Percentiles rank a stretch among this genome's conserved stretches.
These are phyloP conservation scores for Pleuronectes platessa DNA, from an alignment of 2,113 vertebrate genomes.

Conservation along the genomic window DNA sequence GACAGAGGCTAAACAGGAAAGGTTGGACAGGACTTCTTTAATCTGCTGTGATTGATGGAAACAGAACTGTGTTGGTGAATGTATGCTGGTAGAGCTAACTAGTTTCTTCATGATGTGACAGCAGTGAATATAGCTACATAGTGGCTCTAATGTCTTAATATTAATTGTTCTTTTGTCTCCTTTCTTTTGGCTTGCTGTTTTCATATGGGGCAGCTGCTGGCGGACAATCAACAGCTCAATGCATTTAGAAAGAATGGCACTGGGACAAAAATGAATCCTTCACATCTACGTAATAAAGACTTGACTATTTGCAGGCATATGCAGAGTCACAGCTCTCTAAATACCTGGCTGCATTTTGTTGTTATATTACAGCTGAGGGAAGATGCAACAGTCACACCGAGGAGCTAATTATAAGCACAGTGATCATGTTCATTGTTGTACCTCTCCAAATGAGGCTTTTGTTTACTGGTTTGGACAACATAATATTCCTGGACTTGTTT, in stretches of 20 bases:
- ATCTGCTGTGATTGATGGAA: conserved; percentile 10
- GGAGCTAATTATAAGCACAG: conserved; percentile 22
- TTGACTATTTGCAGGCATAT: background rate
- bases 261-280: background rate
- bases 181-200: background rate
- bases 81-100: background rate
- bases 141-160: conserved; percentile 2
- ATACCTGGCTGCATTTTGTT: background rate
- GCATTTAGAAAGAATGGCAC: background rate
- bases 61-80: background rate
- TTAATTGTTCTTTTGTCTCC: background rate
- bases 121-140: conserved; percentile 14
- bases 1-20: background rate
- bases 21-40: background rate
- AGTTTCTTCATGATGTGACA: background rate
- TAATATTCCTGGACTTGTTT: conserved; percentile 24
- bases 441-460: conserved; percentile 27
- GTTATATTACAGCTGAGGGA: conserved; percentile 22
- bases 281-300: conserved; percentile 14
- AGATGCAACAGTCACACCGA: conserved; percentile 3
- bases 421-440: conserved; percentile 20
- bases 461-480: conserved; percentile 22
- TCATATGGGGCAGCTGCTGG: background rate
- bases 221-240: background rate
- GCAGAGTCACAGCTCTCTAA: conserved; percentile 11